phyloP scores from a whole-genome alignment of 1,140 invertebrate genomes.

The Brachionus manjavacas region DNA sequence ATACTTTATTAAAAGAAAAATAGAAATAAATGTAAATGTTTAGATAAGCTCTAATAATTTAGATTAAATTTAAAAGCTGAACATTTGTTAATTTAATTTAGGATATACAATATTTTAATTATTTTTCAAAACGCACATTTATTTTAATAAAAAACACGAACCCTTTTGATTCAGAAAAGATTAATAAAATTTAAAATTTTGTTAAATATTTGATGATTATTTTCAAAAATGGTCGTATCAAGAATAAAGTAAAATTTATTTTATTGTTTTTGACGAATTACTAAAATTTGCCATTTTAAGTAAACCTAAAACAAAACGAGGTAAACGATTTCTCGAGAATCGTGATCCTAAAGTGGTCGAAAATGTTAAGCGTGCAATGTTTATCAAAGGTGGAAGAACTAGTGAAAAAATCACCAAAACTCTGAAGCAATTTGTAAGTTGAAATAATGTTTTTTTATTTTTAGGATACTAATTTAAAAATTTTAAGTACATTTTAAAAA shows the following conservation, averaged over 20 bases:
- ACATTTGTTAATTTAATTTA: background rate
- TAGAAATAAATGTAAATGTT: background rate
- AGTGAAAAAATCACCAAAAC: slow-evolving; percentile 69
- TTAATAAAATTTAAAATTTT: background rate
- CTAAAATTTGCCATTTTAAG: background rate
- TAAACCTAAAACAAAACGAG: slow-evolving; percentile 80
- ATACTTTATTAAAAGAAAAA: background rate
- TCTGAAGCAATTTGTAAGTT: slow-evolving; percentile 75
- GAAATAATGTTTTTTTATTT: background rate
- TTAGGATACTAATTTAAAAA: background rate
- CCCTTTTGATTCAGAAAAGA: background rate
- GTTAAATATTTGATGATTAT: background rate
- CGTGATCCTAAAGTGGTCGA: slow-evolving; percentile 82
- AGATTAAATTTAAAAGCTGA: background rate
- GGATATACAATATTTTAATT: background rate
- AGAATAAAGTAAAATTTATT: background rate
- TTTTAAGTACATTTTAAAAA: slow-evolving; percentile 71
- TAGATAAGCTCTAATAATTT: background rate
- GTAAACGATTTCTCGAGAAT: slow-evolving; percentile 74
- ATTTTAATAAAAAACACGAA: background rate
- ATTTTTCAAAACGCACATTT: background rate
- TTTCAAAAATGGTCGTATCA: background rate
- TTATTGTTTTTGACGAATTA: background rate
- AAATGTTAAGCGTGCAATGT: slow-evolving; percentile 75
- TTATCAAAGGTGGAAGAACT: slow-evolving; percentile 77